Base-by-base conservation (phyloP, 2,113 vertebrate genomes). In the Austrofundulus limnaeus region DNA sequence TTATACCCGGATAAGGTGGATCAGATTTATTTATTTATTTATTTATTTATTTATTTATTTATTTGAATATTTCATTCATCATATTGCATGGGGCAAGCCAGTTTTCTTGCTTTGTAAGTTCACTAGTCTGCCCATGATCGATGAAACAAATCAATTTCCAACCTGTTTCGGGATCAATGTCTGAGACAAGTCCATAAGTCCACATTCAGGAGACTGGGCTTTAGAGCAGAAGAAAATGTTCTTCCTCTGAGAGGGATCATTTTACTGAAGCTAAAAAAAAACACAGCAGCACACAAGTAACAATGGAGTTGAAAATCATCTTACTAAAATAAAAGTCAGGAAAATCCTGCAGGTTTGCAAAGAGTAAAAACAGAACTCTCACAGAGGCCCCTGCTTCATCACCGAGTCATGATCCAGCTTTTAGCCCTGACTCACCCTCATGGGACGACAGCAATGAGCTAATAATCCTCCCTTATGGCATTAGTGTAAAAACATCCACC, bases 101-200 rank as follows among this genome's bases (percentile, higher is more conserved):
- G 55, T 72, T 60, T 31, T 54, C 24, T 25, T 14, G 1, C 62
- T 31, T 38, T 37, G 39, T 59, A 60, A 67, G 52, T 48, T 61
- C 46, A 60, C 66, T 55, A 24, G 52, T 67, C 61, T 62, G 51
- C 43, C 21, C 19, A 20, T 51, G 56, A 78, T 69, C 31, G 13
- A 79, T 75, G 21, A 54, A 45, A 39, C n/a, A 15, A 5, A 75
- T 81, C 57, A 11, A 70, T 77, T 15, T 61, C 54, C 51, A 55
- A 54, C 67, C 43, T 41, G 67, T 39, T 75, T 61, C 39, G 0
- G 11, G 46, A 70, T 60, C 53, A 6, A 51, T 3, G 55, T 47
- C 56, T 7, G 11, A 74, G 55, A 78, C 54, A 47, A 50, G 62
- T 83, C 70, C 38, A 79, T 71, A 51, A 77, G 69, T 72, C 79